Percentiles rank a stretch among this genome's conserved stretches.
Evolutionary conservation across 2,797 vertebrate species (phyloP).

Genomic region (Fundulus diaphanus): DNA sequence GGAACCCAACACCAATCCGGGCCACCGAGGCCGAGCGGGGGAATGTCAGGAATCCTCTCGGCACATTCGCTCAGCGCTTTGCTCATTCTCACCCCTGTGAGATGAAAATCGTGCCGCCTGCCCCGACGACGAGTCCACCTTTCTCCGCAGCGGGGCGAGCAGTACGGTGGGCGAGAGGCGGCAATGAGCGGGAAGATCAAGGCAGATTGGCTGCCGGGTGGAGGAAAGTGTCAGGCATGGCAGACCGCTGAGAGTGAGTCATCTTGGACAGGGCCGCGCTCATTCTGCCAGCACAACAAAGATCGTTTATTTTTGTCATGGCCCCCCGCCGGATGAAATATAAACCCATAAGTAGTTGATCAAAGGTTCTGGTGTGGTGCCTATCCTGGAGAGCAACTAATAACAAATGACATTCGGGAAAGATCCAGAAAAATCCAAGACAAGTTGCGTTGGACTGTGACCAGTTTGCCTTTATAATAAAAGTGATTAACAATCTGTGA

Average conservation of each 20-base stretch:
- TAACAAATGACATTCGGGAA: constrained; percentile 57
- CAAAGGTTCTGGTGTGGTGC: constrained; percentile 63
- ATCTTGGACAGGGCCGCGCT: constrained; percentile 69
- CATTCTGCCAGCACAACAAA: constrained; percentile 73
- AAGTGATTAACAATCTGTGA: constrained; percentile 13
- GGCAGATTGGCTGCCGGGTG: constrained; percentile 72
- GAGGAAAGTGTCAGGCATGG: constrained; percentile 68
- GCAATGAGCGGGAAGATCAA: constrained; percentile 64
- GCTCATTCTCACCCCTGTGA: constrained; percentile 79
- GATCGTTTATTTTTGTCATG: constrained; percentile 74
- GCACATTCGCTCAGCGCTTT: constrained; percentile 78
- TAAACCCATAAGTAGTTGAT: constrained; percentile 64
- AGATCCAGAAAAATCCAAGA: constrained; percentile 43
- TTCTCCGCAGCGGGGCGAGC: constrained; percentile 48
- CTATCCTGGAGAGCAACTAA: constrained; percentile 60
- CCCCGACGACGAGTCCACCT: constrained; percentile 66
- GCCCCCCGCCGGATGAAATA: constrained; percentile 67
- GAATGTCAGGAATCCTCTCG: constrained; percentile 81
- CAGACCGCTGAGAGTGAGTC: constrained; percentile 72
- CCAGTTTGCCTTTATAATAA: constrained; percentile 11
- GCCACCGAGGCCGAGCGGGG: constrained; percentile 65
- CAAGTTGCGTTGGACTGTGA: constrained; percentile 5
- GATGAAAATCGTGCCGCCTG: constrained; percentile 70
- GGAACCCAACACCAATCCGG: constrained; percentile 77
- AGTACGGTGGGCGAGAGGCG: constrained; percentile 48